Evolutionary conservation across 2,888 invertebrate species (phyloP).

Genomic region (Cerastoderma edule): DNA sequence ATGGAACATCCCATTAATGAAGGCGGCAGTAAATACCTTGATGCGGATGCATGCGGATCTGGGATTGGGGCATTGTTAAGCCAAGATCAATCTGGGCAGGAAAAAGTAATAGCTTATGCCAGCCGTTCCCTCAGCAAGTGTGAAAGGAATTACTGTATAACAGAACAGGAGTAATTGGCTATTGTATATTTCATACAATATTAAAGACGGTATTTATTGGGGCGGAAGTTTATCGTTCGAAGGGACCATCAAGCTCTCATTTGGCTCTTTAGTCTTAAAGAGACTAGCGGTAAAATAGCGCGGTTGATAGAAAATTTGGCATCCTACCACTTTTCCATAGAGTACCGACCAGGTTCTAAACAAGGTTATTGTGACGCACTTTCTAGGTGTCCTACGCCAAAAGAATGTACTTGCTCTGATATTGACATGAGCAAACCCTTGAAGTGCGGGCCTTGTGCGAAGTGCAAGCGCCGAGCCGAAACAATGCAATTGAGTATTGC

Average conservation of each 20-base stretch:
- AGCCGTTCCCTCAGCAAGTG: slow-evolving; percentile 40
- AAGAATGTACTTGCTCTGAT: slow-evolving; percentile 36
- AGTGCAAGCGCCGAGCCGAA: background rate
- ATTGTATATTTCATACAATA: background rate
- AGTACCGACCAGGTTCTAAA: background rate
- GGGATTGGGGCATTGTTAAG: slow-evolving; percentile 47
- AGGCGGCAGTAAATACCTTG: slow-evolving; percentile 40
- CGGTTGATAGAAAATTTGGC: slow-evolving; percentile 14
- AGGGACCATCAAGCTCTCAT: slow-evolving; percentile 44
- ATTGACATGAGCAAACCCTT: background rate
- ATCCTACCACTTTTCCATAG: background rate
- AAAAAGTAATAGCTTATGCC: slow-evolving; percentile 48
- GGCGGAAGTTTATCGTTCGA: slow-evolving; percentile 15
- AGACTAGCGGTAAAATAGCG: slow-evolving; percentile 48
- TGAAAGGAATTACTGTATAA: slow-evolving; percentile 9
- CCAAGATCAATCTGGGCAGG: slow-evolving; percentile 44
- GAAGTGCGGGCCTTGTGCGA: background rate
- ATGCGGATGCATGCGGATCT: slow-evolving; percentile 52
- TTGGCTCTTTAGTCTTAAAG: slow-evolving; percentile 54
- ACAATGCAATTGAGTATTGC: background rate
- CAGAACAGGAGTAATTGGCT: background rate
- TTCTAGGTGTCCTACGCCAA: slow-evolving; percentile 39
- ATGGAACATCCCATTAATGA: slow-evolving; percentile 41
- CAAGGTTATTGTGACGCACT: slow-evolving; percentile 38
- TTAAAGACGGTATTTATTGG: slow-evolving; percentile 18